phyloP scores from a whole-genome alignment of 2,888 invertebrate species.

The Pyrrhia umbra region DNA sequence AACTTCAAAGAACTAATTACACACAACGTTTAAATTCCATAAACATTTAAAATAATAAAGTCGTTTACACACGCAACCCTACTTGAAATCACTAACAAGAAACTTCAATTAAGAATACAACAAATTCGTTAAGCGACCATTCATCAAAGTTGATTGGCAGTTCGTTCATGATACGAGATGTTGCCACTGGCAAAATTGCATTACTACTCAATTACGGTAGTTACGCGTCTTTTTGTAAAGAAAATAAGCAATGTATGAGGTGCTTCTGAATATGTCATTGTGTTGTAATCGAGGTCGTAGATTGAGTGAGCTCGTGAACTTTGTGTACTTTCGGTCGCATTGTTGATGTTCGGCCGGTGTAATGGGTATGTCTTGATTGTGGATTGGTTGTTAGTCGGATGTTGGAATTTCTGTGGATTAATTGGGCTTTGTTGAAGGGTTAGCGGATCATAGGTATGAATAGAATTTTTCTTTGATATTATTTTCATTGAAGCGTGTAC shows the following conservation, averaged over 20 bases:
- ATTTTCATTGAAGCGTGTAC: not conserved
- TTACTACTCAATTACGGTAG: slow-evolving; percentile 78
- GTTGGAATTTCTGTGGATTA: slow-evolving; percentile 18
- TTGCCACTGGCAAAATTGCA: slow-evolving; percentile 82
- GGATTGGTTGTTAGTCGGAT: slow-evolving; percentile 24
- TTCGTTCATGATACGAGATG: slow-evolving; percentile 59
- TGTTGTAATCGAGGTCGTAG: slow-evolving; percentile 41
- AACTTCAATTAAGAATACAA: slow-evolving; percentile 78
- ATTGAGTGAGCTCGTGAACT: slow-evolving; percentile 57
- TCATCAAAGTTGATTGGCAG: slow-evolving; percentile 83
- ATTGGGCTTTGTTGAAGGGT: slow-evolving; percentile 25
- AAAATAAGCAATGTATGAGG: slow-evolving; percentile 70
- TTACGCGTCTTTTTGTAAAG: slow-evolving; percentile 73
- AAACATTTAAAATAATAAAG: slow-evolving; percentile 45
- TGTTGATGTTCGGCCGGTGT: slow-evolving; percentile 26
- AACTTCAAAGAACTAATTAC: slow-evolving; percentile 29
- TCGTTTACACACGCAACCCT: slow-evolving; percentile 54
- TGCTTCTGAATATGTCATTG: slow-evolving; percentile 50
- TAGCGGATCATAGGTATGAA: slow-evolving; percentile 12
- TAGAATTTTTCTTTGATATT: not conserved
- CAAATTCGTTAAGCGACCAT: slow-evolving; percentile 84
- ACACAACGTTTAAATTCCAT: slow-evolving; percentile 28
- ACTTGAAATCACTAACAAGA: slow-evolving; percentile 72
- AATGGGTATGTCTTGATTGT: slow-evolving; percentile 38
- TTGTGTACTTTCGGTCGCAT: slow-evolving; percentile 47